phyloP scores from a whole-genome alignment of 2,797 vertebrate species.

The Falco peregrinus region DNA sequence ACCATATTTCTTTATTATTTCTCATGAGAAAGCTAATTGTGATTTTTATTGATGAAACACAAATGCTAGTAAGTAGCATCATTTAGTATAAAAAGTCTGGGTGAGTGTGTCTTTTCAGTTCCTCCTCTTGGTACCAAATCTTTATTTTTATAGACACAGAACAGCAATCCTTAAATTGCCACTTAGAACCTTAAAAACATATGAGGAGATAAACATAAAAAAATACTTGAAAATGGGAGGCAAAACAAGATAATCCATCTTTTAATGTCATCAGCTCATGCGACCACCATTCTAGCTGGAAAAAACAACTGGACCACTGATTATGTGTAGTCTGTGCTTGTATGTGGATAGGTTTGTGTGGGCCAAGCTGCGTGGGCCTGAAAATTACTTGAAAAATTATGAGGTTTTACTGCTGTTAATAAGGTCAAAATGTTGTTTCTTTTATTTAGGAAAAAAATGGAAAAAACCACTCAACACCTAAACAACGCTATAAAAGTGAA shows the following conservation, averaged over 20 bases:
- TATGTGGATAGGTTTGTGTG: not conserved
- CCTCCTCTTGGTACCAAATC: not conserved
- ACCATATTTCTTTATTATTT: not conserved
- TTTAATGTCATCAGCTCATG: not conserved
- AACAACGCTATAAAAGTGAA: constrained; percentile 10
- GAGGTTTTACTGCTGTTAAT: constrained; percentile 25
- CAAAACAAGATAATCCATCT: not conserved
- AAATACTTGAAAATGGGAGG: not conserved
- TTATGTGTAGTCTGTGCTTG: not conserved
- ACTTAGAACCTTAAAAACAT: not conserved
- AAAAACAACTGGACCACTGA: not conserved
- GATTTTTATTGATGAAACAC: not conserved
- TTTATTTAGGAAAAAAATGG: not conserved
- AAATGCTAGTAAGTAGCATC: not conserved
- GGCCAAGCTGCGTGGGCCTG: not conserved
- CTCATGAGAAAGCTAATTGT: not conserved
- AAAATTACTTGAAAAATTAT: constrained; percentile 21
- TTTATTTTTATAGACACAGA: not conserved
- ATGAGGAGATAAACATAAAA: not conserved
- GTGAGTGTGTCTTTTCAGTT: not conserved
- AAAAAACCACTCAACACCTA: not conserved
- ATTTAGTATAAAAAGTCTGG: not conserved
- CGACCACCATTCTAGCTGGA: not conserved
- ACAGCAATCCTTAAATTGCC: not conserved
- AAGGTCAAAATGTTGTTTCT: constrained; percentile 54